Conservation (phyloP, 2,113 vertebrate species). For the Melanostigma gelatinosum region DNA sequence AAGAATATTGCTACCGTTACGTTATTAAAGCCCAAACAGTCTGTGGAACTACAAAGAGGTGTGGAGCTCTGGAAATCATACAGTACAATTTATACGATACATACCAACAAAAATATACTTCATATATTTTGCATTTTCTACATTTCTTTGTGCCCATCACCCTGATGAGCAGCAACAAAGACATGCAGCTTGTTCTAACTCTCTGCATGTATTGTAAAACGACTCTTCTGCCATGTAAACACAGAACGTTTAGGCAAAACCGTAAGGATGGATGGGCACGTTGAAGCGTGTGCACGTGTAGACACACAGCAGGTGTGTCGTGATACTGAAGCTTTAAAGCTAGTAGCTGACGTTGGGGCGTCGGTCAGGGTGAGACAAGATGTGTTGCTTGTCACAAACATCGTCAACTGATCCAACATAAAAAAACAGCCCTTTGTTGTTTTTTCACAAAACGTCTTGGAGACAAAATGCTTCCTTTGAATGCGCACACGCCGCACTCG, state of each 20-base stretch:
- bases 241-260: neutral
- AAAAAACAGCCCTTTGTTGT: neutral
- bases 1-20: no score
- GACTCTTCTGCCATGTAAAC: neutral
- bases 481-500: neutral
- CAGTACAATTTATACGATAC: no score
- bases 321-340: slow-evolving; percentile 14
- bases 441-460: neutral
- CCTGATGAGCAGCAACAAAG: slow-evolving; percentile 12
- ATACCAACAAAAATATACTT: no score
- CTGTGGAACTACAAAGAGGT: no score
- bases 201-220: neutral
- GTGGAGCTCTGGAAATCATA: no score
- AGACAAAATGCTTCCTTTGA: neutral
- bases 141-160: neutral
- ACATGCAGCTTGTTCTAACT: neutral
- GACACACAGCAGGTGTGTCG: slow-evolving; percentile 7
- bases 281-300: neutral
- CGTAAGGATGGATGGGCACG: neutral
- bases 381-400: slow-evolving; percentile 1
- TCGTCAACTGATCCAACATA: neutral
- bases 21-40: neutral
- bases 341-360: neutral
- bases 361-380: slow-evolving; percentile 35
- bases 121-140: neutral